Percentiles rank a stretch among this genome's conserved stretches.
These are phyloP conservation scores for Ascidia mentula DNA, from an alignment of 23 tunicate genomes.

Conservation along the genomic window DNA sequence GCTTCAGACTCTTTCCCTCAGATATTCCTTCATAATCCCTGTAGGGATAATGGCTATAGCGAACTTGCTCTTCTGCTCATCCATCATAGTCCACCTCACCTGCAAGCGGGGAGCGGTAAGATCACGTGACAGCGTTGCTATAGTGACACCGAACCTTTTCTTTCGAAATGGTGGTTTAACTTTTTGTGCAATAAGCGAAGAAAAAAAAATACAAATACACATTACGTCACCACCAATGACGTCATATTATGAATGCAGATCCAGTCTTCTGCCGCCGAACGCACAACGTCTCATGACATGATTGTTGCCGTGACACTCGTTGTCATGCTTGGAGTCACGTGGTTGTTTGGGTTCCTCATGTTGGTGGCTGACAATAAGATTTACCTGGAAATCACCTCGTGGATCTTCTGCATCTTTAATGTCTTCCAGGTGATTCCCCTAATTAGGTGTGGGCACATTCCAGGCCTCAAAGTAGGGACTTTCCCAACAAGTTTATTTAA, in stretches of 20 bases:
- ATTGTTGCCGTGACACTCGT: background rate
- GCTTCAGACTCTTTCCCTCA: background rate
- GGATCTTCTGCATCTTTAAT: background rate
- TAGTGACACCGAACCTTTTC: too few species aligned
- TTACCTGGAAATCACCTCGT: background rate
- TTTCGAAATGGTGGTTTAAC: too few species aligned
- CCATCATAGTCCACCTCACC: background rate
- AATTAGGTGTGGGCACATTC: too few species aligned
- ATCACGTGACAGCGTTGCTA: too few species aligned
- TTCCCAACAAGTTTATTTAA: too few species aligned
- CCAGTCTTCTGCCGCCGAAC: background rate
- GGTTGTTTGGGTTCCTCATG: background rate
- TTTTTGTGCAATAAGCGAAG: too few species aligned
- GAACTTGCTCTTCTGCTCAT: background rate
- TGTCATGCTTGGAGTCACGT: background rate
- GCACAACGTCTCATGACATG: background rate
- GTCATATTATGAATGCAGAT: too few species aligned
- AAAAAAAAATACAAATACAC: too few species aligned
- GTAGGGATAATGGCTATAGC: background rate
- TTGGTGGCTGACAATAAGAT: background rate
- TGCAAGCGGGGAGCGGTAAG: background rate
- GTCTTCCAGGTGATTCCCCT: background rate
- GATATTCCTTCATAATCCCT: background rate
- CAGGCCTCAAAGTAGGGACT: too few species aligned
- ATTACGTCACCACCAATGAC: too few species aligned